Base-by-base conservation (phyloP, 2,113 vertebrate genomes). In the Myodes glareolus region DNA sequence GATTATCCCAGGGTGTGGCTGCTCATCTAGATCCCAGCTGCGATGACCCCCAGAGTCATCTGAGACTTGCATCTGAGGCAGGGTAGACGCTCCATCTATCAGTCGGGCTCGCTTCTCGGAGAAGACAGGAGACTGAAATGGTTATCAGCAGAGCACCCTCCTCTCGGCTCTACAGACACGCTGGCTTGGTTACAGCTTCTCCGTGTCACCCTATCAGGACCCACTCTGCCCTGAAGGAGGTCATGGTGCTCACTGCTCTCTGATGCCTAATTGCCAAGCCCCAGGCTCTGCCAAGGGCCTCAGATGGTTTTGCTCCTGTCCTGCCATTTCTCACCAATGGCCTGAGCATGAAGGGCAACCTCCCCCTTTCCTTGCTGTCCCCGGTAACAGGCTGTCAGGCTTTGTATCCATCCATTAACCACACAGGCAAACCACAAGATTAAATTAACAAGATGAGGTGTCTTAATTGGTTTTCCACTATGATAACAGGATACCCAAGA, bases 151-250 rank as follows among this genome's bases (percentile, higher is more conserved):
- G 9, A 21, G 47, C 13, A 31, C 65, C 73, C 78, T 33, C 70
- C 47, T 88, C 29, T 31, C 6, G 9, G 85, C 27, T 36, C 82
- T 4, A 29, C 61, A 9, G 23, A 33, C 52, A 55, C 75, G 63
- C 76, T 90, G 90, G 70, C 84, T 95, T 86, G 36, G 75, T 95
- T 96, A 77, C 45, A 55, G 85, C 61, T 82, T 94, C 92, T 94
- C 81, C 7, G 0, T 42, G 70, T 87, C 11, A 27, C 29, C 23
- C 0, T 80, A 70, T 55, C 68, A 95, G 65, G 39, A 76, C 68
- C 45, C 27, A 55, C 23, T 7, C 58, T 94, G 73, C 61, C 90
- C 92, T 75, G n/a, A 88, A 68, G 42, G 72, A 63, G 23, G 58
- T 76, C 52, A 73, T 8, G 4, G 68, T 0, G 0, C 78, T 50